A percentile compares a stretch with the other conserved stretches of the same genome.
These are phyloP conservation scores for Petroica traversi DNA, from an alignment of 2,113 vertebrate genomes.

Conservation along the genomic window DNA sequence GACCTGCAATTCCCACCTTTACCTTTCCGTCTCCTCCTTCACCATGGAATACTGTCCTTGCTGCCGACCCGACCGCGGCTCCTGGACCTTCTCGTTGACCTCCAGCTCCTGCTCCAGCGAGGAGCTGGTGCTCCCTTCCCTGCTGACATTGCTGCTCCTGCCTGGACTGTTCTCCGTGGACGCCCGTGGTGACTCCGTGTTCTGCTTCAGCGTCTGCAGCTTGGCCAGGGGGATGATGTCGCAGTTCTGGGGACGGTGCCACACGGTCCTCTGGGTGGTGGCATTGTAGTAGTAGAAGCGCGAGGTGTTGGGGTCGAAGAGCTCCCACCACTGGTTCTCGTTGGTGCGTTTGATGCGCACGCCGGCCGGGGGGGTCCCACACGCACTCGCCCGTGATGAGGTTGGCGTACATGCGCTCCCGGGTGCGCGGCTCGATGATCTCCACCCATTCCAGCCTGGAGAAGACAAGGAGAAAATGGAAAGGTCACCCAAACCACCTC, in stretches of 20 bases:
- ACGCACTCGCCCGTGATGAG: constrained; percentile 96
- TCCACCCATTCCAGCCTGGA: constrained; percentile 97
- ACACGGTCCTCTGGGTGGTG: constrained; percentile 91
- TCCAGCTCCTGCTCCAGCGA: constrained; percentile 89
- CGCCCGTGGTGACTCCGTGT: constrained; percentile 81
- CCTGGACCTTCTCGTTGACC: constrained; percentile 59
- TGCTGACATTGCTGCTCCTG: constrained; percentile 84
- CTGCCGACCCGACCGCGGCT: constrained; percentile 42
- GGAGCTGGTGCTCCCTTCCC: constrained; percentile 90
- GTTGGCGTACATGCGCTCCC: constrained; percentile 98
- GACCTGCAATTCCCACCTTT: background rate
- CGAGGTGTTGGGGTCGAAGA: constrained; percentile 95
- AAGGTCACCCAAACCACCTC: fast-evolving
- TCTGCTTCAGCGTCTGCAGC: constrained; percentile 95
- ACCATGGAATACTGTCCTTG: constrained; percentile 10
- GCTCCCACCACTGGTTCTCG: constrained; percentile 99
- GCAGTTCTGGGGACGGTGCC: constrained; percentile 93
- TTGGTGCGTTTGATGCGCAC: constrained; percentile 93
- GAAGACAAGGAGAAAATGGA: background rate
- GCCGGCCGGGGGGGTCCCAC: constrained; percentile 91
- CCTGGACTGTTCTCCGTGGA: constrained; percentile 89
- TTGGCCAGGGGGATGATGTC: constrained; percentile 98
- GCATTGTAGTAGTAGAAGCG: constrained; percentile 98
- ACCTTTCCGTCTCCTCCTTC: constrained; percentile 73
- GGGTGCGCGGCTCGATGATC: constrained; percentile 96